Percentiles rank a stretch among this genome's conserved stretches.
phyloP scores from a whole-genome alignment of 2,113 vertebrate species.

The Gavia stellata region DNA sequence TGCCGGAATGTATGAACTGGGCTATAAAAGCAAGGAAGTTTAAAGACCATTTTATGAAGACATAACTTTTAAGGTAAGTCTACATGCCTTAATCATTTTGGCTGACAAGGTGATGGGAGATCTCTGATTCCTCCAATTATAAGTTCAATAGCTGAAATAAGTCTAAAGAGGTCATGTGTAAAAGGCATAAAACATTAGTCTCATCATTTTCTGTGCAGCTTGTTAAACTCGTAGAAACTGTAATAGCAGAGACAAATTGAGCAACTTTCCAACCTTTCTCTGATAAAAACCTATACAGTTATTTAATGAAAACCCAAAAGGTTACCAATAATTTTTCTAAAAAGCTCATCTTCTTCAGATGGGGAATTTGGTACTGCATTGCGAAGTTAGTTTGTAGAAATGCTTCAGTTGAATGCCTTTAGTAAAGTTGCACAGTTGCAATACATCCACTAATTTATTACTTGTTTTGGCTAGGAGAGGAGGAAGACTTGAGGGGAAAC shows the following conservation, averaged over 20 bases:
- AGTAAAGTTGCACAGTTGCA: neutral
- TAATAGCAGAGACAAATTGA: conserved; percentile 7
- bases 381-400: neutral
- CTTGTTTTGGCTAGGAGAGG: neutral
- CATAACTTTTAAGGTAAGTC: neutral
- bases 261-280: neutral
- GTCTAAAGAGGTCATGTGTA: neutral
- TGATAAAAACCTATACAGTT: neutral
- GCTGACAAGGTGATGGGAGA: neutral
- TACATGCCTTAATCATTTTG: neutral
- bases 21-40: neutral
- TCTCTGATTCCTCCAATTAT: neutral
- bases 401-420: neutral
- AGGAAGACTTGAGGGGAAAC: neutral
- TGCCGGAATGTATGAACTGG: neutral
- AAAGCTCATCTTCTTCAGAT: neutral
- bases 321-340: conserved; percentile 25
- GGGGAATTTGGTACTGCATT: neutral
- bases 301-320: neutral
- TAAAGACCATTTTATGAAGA: neutral
- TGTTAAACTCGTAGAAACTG: neutral
- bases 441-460: neutral
- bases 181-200: conserved; percentile 10
- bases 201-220: neutral
- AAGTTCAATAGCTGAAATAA: conserved; percentile 15